Evolutionary conservation across 2,113 vertebrate genomes (phyloP), one percentile per base, ranked within the genome.

Genomic region (Campylorhamphus procurvoides): DNA sequence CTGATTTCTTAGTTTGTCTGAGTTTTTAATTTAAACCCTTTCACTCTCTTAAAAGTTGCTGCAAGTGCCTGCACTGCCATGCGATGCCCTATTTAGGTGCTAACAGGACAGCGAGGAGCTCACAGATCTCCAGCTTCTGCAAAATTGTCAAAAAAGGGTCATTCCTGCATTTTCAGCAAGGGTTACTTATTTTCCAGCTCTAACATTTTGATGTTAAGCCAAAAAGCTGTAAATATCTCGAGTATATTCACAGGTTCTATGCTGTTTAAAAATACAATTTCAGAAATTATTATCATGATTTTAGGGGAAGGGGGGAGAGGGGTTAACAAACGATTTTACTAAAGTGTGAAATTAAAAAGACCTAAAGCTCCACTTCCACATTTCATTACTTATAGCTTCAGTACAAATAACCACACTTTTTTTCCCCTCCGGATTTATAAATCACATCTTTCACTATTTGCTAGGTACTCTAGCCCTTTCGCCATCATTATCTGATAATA

Each of bases 401-500:
- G 17, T 15, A 53, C 40, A 93, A 94, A 93, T 31, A 91, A 53
- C 33, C 42, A 72, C 72, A 84, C 42, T n/a, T 66, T 31, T 18
- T 16, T 44, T 23, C 24, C 63, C 46, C 83, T 50, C 88, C 35
- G 15, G 91, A 53, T 69, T 94, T 87, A 66, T 47, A 84, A 90
- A 95, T 84, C 39, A 58, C 68, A 87, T 62, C 25, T 90, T 73
- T 80, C 55, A 12, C 42, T 82, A 20, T 82, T 85, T 27, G 39
- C 9, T 83, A 56, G 56, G 40, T 49, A 90, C 95, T 93, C 49
- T 93, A 91, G 90, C 44, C 23, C 78, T 95, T 97, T 97, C 67
- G 39, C 71, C 84, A 93, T 90, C 91, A 76, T 91, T 98, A 94
- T 87, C 79, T 84, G 91, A 97, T 88, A 96, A 87, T 77, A 68